phyloP scores from a whole-genome alignment of 2,888 invertebrate genomes.

The Chaetoderma sp. region DNA sequence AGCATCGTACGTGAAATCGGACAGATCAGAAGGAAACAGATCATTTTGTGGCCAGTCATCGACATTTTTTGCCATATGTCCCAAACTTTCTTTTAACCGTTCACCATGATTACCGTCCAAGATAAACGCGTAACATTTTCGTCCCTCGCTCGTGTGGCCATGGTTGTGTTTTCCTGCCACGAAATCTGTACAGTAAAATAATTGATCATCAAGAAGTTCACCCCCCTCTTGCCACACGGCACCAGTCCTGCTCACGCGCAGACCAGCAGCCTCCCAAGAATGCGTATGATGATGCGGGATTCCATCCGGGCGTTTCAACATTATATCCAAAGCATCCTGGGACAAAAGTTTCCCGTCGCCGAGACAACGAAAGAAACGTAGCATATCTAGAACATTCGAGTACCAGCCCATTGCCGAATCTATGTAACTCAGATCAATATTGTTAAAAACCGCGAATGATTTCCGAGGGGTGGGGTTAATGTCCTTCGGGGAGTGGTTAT shows the following conservation, averaged over 20 bases:
- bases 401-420: constrained; percentile 62
- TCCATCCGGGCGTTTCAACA: constrained; percentile 35
- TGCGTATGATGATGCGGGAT: constrained; percentile 30
- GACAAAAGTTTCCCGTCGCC: constrained; percentile 46
- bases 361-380: constrained; percentile 52
- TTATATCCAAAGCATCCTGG: constrained; percentile 39
- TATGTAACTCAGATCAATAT: constrained; percentile 40
- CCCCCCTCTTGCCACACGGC: constrained; percentile 57
- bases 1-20: constrained; percentile 43
- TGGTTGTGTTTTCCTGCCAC: constrained; percentile 43
- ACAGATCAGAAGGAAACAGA: constrained; percentile 46
- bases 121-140: too few relatives aligned
- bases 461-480: neutral
- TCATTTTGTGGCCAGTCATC: constrained; percentile 24
- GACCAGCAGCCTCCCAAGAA: constrained; percentile 51
- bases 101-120: too few relatives aligned
- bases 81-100: constrained; percentile 45
- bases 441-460: constrained; percentile 20
- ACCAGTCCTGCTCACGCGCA: constrained; percentile 46
- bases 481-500: neutral
- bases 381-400: constrained; percentile 58
- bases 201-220: constrained; percentile 47
- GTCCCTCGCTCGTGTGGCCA: constrained; percentile 49
- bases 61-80: constrained; percentile 40
- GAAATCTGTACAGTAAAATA: constrained; percentile 49